Base-by-base conservation (phyloP, 64 coral and sea anemone genomes). In the Porites australiensis region DNA sequence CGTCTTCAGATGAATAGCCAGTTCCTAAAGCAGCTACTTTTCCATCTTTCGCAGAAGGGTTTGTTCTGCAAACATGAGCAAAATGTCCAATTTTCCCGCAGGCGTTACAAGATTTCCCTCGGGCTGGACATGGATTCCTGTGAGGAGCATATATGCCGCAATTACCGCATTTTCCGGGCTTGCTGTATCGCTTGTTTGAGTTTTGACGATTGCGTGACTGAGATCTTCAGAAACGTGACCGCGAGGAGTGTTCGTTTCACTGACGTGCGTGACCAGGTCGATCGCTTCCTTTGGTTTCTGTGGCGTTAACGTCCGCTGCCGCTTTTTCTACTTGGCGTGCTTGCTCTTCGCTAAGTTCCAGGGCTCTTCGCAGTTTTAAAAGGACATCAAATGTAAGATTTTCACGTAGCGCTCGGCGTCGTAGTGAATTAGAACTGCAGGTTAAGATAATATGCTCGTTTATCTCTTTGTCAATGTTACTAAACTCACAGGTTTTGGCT, bases 1-100 rank as follows among this genome's bases (percentile, higher is more conserved):
- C 2, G 0, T 55, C 55, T 92, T 55, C 70, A 20, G 73, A 47
- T 13, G 1, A 1, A 7, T 72, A 43, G 23, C 70, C 5, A 57
- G 51, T 21, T 76, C n/a, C 19, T 54, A 72, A 10, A 72, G 13
- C 10, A 47, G 37, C 70, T 6, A 73, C 70, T 9, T 6, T 45
- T 72, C 6, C 53, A 55, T 5, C 0, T 55, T 55, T 55, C 11
- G 5, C 11, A 2, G 5, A 37, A 8, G 70, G 83, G 53, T 88
- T 95, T 6, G 82, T 92, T 50, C 69, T 37, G 55, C 94, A 95
- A 23, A 92, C 82, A 48, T 72, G 83, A 63, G 72, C 68, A 44
- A 61, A 5, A 55, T 55, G 53, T 7, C 53, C 0, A 55, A 55
- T 55, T 55, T 55, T 55, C 11, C 53, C 53, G 53, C 53, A 55